Evolutionary conservation across 2,888 invertebrate species (phyloP), one percentile per base, ranked within the genome.

Genomic region (Epistrophella euchroma): DNA sequence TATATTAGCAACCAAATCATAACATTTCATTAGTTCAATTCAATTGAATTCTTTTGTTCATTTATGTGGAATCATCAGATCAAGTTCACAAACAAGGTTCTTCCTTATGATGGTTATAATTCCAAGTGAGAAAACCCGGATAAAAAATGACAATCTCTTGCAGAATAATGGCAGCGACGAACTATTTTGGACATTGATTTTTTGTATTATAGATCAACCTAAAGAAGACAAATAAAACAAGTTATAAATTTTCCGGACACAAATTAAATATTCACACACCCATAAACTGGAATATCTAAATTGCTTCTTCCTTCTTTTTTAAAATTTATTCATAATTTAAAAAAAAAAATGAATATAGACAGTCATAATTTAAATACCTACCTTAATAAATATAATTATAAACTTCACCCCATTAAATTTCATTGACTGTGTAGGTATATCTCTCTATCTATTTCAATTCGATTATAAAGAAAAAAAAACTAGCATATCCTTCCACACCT

Each of bases 331-430:
- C 58, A 75, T 76, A 64, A 56, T 60, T 72, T 62, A 9, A 15
- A 45, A 60, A 2, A 47, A 32, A 58, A 11, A 52, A 50, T n/a
- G 15, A 52, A 25, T 52, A 52, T 56, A 75, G 80, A 80, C 75
- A 72, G 70, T 80, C 72, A 79, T 80, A 73, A 73, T 58, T 73
- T 76, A 81, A 75, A 75, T 80, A 64, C 60, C 73, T 35, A 68
- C 68, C 68, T 68, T 68, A 50, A 68, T 79, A 88, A 88, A 88
- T 85, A 76, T 82, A 81, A 88, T 88, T 82, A 88, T 77, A 70
- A 75, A 73, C 88, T 73, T 78, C 88, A 85, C 85, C 82, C 88
- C 79, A 82, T 88, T 79, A 52, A 70, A 75, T 56, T 71, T 82
- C 78, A 85, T 71, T 73, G 52, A 75, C 73, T 78, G 62, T 81